Evolutionary conservation across 2,888 invertebrate genomes (phyloP).

Genomic region (Netelia virgata): DNA sequence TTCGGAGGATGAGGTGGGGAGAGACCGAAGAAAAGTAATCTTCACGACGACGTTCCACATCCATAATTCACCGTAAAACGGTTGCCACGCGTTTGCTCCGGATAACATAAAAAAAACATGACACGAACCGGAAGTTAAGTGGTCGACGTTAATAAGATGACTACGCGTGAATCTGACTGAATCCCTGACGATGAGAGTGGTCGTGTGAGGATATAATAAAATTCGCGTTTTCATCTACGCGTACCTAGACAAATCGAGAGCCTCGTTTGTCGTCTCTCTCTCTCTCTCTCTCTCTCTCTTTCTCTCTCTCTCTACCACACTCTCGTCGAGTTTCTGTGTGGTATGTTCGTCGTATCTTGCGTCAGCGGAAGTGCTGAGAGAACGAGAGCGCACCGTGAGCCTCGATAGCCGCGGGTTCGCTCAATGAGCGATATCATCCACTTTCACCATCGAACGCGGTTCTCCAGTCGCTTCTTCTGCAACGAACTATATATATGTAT

Average conservation of each 20-base stretch:
- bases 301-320: neutral
- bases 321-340: neutral
- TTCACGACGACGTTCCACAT: constrained; percentile 48
- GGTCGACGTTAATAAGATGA: constrained; percentile 26
- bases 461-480: constrained; percentile 34
- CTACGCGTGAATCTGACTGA: constrained; percentile 27
- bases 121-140: constrained; percentile 13
- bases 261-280: constrained; percentile 1
- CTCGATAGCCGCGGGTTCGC: constrained; percentile 20
- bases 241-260: constrained; percentile 15
- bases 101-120: constrained; percentile 18
- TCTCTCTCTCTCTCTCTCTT: neutral
- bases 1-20: constrained; percentile 12
- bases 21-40: constrained; percentile 34
- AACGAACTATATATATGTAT: constrained; percentile 24
- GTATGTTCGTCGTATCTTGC: constrained; percentile 48
- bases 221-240: constrained; percentile 44
- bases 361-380: constrained; percentile 68
- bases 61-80: constrained; percentile 5
- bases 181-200: constrained; percentile 38
- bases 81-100: constrained; percentile 29
- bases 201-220: constrained; percentile 6
- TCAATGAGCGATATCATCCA: constrained; percentile 68
- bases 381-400: constrained; percentile 33
- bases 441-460: constrained; percentile 66